Percentiles rank a stretch among this genome's conserved stretches.
Conservation (phyloP, 2,113 vertebrate genomes). For the Motacilla tschutschensis region DNA sequence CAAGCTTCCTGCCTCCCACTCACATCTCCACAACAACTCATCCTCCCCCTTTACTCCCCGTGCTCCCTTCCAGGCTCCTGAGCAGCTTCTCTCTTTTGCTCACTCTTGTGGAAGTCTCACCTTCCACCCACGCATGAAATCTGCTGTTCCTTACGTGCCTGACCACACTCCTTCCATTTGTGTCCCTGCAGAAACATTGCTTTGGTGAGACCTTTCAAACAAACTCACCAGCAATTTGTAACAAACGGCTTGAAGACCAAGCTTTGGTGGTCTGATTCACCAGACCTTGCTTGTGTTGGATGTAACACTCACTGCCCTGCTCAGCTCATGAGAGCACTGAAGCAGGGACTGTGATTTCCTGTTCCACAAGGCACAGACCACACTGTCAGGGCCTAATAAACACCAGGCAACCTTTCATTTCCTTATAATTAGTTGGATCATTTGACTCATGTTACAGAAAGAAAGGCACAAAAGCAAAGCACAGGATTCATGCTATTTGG, state of each 20-base stretch:
- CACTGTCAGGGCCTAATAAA: not conserved
- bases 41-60: not conserved
- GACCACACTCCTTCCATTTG: not conserved
- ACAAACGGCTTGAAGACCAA: not conserved
- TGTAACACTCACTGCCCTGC: not conserved
- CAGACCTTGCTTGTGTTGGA: not conserved
- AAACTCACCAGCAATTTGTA: not conserved
- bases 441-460: not conserved
- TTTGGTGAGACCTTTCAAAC: not conserved
- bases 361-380: not conserved
- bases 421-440: conserved; percentile 28
- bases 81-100: not conserved
- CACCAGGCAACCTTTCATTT: not conserved
- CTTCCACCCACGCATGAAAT: not conserved
- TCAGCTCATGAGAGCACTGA: not conserved
- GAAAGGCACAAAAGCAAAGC: not conserved
- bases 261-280: not conserved
- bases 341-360: conserved; percentile 31
- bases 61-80: not conserved
- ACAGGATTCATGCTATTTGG: not conserved
- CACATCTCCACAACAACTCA: not conserved
- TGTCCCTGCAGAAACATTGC: fast-evolving
- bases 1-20: not conserved
- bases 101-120: not conserved
- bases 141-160: not conserved